phyloP scores from a whole-genome alignment of 2,797 vertebrate genomes.

The Poeciliopsis infans region DNA sequence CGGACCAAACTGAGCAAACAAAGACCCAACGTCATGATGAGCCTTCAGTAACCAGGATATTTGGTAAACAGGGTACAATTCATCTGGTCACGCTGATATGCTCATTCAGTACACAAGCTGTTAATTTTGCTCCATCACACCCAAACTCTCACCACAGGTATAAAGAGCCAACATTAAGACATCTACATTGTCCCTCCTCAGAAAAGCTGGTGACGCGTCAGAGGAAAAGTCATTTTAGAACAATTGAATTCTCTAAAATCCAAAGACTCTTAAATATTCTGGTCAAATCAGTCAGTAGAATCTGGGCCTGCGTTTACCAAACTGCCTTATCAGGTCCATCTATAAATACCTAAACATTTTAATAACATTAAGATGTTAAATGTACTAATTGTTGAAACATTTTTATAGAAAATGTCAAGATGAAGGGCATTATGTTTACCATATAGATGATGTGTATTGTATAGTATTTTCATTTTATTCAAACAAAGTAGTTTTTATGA shows the following conservation, averaged over 20 bases:
- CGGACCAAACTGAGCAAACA: conserved; percentile 43
- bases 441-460: not conserved
- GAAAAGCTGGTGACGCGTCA: conserved; percentile 78
- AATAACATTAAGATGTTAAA: not conserved
- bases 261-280: conserved; percentile 10
- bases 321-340: not conserved
- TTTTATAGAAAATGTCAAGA: not conserved
- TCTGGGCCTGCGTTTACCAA: conserved; percentile 50
- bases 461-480: not conserved
- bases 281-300: conserved; percentile 30
- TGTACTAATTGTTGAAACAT: not conserved
- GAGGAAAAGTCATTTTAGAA: conserved; percentile 50
- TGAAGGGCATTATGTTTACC: not conserved
- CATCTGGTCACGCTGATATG: conserved; percentile 34
- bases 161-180: conserved; percentile 73
- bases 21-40: conserved; percentile 34
- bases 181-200: conserved; percentile 72
- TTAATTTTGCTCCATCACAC: not conserved
- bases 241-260: conserved; percentile 26
- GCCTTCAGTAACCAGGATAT: conserved; percentile 54
- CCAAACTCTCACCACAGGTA: conserved; percentile 37
- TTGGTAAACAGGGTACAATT: conserved; percentile 45
- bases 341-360: not conserved
- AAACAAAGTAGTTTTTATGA: not conserved
- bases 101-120: conserved; percentile 27